These are phyloP conservation scores for Loris lydekkerianus DNA, from an alignment of 2,797 vertebrate species.

Conservation along the genomic window DNA sequence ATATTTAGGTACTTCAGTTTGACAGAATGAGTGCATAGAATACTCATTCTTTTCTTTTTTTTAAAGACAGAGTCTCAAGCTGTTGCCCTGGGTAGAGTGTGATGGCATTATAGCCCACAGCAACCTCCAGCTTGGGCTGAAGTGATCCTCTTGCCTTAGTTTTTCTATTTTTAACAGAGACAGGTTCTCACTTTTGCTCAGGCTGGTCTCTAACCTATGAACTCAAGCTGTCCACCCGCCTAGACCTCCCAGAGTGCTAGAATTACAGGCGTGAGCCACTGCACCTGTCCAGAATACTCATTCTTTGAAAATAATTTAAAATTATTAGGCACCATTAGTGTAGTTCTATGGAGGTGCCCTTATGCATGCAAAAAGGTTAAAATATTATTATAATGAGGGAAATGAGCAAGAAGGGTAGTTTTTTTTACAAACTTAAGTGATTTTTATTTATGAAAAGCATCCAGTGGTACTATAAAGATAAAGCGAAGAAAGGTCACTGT, in stretches of 20 bases:
- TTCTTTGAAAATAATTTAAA: conserved; percentile 66
- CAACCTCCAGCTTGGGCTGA: too few relatives aligned
- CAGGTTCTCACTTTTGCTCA: too few relatives aligned
- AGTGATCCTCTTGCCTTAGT: too few relatives aligned
- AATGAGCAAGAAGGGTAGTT: background rate
- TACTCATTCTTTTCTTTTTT: background rate
- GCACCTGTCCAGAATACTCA: too few relatives aligned
- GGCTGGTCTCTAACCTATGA: too few relatives aligned
- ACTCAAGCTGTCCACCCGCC: too few relatives aligned
- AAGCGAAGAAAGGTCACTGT: conserved; percentile 40
- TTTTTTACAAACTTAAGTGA: background rate
- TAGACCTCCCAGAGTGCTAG: too few relatives aligned
- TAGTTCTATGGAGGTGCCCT: background rate
- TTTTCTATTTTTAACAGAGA: too few relatives aligned
- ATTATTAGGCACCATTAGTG: conserved; percentile 30
- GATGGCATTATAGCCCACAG: too few relatives aligned
- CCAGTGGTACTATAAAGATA: background rate
- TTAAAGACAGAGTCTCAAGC: too few relatives aligned
- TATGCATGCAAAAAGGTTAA: background rate
- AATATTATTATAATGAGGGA: background rate
- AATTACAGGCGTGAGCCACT: too few relatives aligned
- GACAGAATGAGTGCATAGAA: conserved; percentile 21
- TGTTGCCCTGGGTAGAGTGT: too few relatives aligned
- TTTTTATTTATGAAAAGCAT: conserved; percentile 53
- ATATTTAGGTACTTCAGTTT: conserved; percentile 10